Evolutionary conservation across 2,888 invertebrate genomes (phyloP), one percentile per base, ranked within the genome.

Genomic region (Baronia brevicornis): DNA sequence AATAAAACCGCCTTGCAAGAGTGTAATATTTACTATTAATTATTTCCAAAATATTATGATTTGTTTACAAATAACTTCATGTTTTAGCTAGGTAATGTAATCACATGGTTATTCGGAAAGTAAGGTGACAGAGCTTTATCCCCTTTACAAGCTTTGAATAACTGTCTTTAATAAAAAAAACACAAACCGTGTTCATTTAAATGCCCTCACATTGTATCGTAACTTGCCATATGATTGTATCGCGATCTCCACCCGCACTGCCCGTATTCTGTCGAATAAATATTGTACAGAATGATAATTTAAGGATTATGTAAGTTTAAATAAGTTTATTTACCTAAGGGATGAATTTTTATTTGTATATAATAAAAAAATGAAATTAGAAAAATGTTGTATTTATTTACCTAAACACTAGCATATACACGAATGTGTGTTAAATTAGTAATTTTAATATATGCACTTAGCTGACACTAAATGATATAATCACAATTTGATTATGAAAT

Each of bases 331-430:
- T 61, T 60, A 65, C 63, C 44, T 74, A 73, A 68, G 71, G 68
- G 66, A 70, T 61, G 50, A 63, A 63, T 73, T 77, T 74, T 48
- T 78, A 75, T 69, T 78, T 82, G 79, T 80, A 80, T 74, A 77
- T 79, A 79, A 72, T 72, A 72, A 61, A 65, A 68, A 69, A 6
- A 17, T 26, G 22, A 13, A 67, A 48, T 46, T 50, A 55, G 43
- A 60, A 46, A 47, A 54, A 50, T 51, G 40, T 17, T 2, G 12
- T 36, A 25, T 36, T 36, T 30, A 30, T 33, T 6, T 10, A 23
- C 11, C 12, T 20, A 20, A 15, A 18, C 10, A 14, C n/a, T 12
- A n/a, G 3, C 4, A 1, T 24, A 7, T n/a, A n/a, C n/a, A n/a
- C n/a, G n/a, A n/a, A n/a, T n/a, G n/a, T n/a, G n/a, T n/a, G n/a